Base-by-base conservation (phyloP, 92 coral and sea anemone genomes). In the Metridium senile region DNA sequence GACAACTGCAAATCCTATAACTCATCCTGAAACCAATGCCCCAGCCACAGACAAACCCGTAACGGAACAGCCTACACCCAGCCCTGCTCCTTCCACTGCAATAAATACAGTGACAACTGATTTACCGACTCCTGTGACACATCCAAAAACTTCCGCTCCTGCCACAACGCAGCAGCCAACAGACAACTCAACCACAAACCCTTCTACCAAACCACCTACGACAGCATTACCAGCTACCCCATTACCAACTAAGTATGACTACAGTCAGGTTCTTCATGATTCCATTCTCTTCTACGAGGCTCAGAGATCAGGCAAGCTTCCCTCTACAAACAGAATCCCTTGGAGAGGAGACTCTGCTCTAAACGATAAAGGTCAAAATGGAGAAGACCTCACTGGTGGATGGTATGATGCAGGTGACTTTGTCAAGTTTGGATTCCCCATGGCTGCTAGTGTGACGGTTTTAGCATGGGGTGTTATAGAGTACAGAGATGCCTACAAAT, bases 371-470 rank as follows among this genome's bases (percentile, higher is more conserved):
- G 81, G 81, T 19, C 30, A 76, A 39, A 81, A 79, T 13, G 91
- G 93, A 22, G 93, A 90, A 39, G 93, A 93, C 66, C 52, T 90
- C 77, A 90, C 95, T n/a, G 98, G 98, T 11, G 98, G 95, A 26
- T 90, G 98, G 98, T 93, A 93, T 46, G 98, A 93, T 76, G 98
- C 95, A 46, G 98, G 98, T 25, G 98, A 93, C 82, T 90, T 72
- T 70, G 98, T 93, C 58, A 93, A 93, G 89, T 93, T 93, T 84
- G 93, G 93, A 23, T 93, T 93, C 64, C 98, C 98, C 27, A 93
- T 93, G 98, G 98, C 98, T n/a, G 86, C 85, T 28, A 76, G 82
- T 23, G 91, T 83, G 17, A 93, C 98, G 31, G 80, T 93, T 68
- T 53, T 91, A 74, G 93, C 92, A 67, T 91, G 97, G 98, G 97